These are phyloP conservation scores for Propsilocerus akamusi DNA, from an alignment of 1,140 invertebrate genomes.

Conservation along the genomic window DNA sequence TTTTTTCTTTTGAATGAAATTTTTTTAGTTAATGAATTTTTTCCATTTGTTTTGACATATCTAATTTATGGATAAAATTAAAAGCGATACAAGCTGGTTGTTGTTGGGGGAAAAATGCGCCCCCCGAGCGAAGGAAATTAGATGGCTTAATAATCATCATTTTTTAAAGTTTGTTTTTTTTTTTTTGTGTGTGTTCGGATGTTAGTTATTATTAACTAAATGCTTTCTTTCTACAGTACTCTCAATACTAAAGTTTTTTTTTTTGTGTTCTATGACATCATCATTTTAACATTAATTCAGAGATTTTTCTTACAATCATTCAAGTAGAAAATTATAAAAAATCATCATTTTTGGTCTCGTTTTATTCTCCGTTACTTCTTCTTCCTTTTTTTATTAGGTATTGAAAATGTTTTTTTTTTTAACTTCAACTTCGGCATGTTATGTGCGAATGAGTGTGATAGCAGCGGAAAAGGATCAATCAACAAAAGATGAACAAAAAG, in stretches of 20 bases:
- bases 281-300: slow-evolving; percentile 3
- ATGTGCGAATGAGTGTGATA: background rate
- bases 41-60: no score
- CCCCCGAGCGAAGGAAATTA: no score
- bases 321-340: slow-evolving; percentile 3
- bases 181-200: no score
- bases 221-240: no score
- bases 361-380: background rate
- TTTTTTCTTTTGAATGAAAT: no score
- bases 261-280: background rate
- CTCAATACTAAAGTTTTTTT: slow-evolving; percentile 1
- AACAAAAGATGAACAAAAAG: background rate
- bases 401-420: background rate
- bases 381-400: background rate
- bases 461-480: no score
- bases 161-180: slow-evolving; percentile 2
- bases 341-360: slow-evolving; percentile 4
- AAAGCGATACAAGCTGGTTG: no score
- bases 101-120: no score
- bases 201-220: slow-evolving; percentile 1
- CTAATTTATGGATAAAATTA: no score
- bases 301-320: background rate
- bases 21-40: no score
- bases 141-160: no score
- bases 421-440: background rate